Conservation (phyloP, 1,140 invertebrate species). For the Forficula auricularia region DNA sequence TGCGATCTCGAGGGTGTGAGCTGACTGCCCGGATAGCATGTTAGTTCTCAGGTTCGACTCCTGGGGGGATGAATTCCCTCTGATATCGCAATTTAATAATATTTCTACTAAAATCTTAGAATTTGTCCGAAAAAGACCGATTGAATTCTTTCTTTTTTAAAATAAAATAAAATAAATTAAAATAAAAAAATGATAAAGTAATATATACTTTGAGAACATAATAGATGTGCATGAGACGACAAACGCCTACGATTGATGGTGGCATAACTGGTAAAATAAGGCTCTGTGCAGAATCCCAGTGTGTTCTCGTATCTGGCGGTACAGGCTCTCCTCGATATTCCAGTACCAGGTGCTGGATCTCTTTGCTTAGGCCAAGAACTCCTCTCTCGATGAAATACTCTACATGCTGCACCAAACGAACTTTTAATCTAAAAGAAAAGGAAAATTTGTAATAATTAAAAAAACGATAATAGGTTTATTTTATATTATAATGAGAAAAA, state of each 20-base stretch:
- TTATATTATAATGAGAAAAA: not conserved
- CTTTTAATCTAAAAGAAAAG: slow-evolving; percentile 9
- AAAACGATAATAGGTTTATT: not conserved
- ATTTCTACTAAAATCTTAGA: too few species aligned
- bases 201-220: slow-evolving; percentile 54
- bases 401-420: slow-evolving; percentile 38
- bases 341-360: slow-evolving; percentile 49
- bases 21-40: too few species aligned
- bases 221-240: slow-evolving; percentile 60
- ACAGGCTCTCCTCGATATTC: slow-evolving; percentile 52
- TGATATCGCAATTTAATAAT: too few species aligned
- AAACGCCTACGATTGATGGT: slow-evolving; percentile 54
- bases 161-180: slow-evolving; percentile 7
- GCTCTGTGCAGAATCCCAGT: slow-evolving; percentile 47
- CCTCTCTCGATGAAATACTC: slow-evolving; percentile 67
- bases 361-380: slow-evolving; percentile 56
- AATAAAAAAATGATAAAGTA: slow-evolving; percentile 9
- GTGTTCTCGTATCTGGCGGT: slow-evolving; percentile 36
- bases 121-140: too few species aligned
- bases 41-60: too few species aligned
- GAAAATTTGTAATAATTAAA: not conserved
- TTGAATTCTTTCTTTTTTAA: too few species aligned
- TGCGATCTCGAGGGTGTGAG: too few species aligned
- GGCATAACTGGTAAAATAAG: slow-evolving; percentile 63
- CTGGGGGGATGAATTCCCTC: too few species aligned